Evolutionary conservation across 2,797 vertebrate genomes (phyloP), one percentile per base, ranked within the genome.

Genomic region (Carcharodon carcharias): DNA sequence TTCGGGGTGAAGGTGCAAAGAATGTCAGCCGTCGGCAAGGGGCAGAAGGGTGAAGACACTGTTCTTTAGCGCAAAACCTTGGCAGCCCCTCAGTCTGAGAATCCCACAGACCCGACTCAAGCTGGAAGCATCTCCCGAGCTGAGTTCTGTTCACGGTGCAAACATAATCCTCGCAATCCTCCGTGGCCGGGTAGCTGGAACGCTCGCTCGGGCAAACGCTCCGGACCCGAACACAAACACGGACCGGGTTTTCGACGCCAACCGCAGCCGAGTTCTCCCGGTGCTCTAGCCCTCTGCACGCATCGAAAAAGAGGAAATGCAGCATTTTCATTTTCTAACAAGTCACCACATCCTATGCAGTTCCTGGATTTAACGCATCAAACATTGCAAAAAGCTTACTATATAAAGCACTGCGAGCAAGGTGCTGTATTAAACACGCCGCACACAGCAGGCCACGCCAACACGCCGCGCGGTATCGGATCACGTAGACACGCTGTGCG

Each of bases 271-370:
- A 77, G 71, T 31, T 77, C 31, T 12, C 71, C 35, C 8, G 31
- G 31, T 77, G 73, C 73, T 80, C 35, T 16, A 16, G 35, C 35
- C n/a, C 73, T 80, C 35, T 80, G 12, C 73, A n/a, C 31, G 80
- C 35, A 6, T 77, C 35, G 3, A n/a, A 35, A 80, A 80, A 80
- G 73, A 80, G 73, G 73, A 80, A 80, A 80, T 80, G 35, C 73
- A 80, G 35, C 40, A 35, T 80, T 80, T 80, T 80, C 73, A 80
- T 80, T 80, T 40, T 80, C 73, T 80, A 80, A 80, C 73, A 80
- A 80, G 73, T 80, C 73, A 80, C 73, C 73, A 80, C 73, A 80
- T 80, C 73, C 73, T 80, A 80, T 80, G 73, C 35, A 80, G 73
- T 80, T 80, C 73, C 73, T 80, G 73, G 73, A 80, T 4, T 80